phyloP scores from a whole-genome alignment of 2,888 invertebrate genomes.

The Drosophila diplacantha region DNA sequence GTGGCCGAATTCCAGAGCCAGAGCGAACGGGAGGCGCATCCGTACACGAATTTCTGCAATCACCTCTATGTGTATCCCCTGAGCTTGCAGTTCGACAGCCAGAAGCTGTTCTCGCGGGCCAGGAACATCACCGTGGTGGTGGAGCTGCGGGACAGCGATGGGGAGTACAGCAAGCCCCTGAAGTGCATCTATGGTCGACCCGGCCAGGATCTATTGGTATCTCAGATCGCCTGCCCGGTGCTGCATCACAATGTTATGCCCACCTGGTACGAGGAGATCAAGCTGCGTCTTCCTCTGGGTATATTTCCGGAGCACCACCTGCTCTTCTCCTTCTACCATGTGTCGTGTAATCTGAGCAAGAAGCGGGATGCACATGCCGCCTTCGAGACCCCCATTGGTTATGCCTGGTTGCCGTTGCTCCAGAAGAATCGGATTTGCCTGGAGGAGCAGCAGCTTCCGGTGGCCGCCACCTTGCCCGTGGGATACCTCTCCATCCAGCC shows the following conservation, averaged over 20 bases:
- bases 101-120: conserved; percentile 93
- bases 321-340: conserved; percentile 96
- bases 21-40: conserved; percentile 84
- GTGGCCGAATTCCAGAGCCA: conserved; percentile 87
- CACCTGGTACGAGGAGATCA: conserved; percentile 95
- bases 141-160: conserved; percentile 91
- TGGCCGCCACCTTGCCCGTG: conserved; percentile 91
- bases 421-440: conserved; percentile 90
- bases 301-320: conserved; percentile 92
- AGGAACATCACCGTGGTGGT: conserved; percentile 95
- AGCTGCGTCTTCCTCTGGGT: conserved; percentile 91
- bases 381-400: conserved; percentile 91
- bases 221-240: conserved; percentile 86
- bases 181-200: conserved; percentile 88
- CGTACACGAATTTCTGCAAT: conserved; percentile 90
- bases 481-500: conserved; percentile 94
- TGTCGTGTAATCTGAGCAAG: conserved; percentile 92
- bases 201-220: conserved; percentile 82
- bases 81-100: conserved; percentile 90
- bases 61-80: conserved; percentile 95
- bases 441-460: conserved; percentile 89
- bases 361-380: conserved; percentile 85
- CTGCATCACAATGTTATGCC: conserved; percentile 94
- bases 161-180: conserved; percentile 83
- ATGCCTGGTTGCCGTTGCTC: conserved; percentile 94